These are phyloP conservation scores for Carassius gibelio DNA, from an alignment of 2,113 vertebrate genomes.

Conservation along the genomic window DNA sequence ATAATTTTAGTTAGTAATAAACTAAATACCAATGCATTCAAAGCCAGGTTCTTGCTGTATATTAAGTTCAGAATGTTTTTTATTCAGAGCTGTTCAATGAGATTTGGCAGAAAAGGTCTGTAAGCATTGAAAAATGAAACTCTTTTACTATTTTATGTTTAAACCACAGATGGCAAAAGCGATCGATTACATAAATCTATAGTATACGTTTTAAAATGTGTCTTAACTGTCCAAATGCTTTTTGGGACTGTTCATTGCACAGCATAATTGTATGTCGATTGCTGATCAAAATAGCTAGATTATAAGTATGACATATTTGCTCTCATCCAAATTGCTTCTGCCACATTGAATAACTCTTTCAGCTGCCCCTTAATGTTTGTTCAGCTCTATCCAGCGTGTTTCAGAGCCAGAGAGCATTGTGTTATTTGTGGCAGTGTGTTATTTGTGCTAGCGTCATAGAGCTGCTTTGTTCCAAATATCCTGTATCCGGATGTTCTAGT, in stretches of 20 bases:
- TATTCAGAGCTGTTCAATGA: background rate
- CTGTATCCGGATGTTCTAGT: background rate
- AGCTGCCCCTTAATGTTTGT: background rate
- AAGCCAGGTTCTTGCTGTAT: background rate
- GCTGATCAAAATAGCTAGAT: background rate
- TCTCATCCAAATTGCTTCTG: background rate
- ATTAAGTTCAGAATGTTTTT: background rate
- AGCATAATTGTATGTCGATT: background rate
- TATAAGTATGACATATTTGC: conserved; percentile 5
- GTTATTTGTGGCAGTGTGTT: background rate
- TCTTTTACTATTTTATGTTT: background rate
- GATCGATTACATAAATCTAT: background rate
- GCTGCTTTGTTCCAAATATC: background rate
- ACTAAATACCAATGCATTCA: background rate
- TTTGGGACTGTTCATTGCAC: background rate
- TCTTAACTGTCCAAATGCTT: background rate
- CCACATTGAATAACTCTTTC: background rate
- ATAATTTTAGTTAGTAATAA: background rate
- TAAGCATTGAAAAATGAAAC: background rate
- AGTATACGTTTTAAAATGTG: background rate
- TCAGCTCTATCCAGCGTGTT: conserved; percentile 4
- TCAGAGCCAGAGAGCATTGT: background rate
- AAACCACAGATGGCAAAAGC: background rate
- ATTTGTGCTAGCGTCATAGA: conserved; percentile 9
- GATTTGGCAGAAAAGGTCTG: background rate